These are phyloP conservation scores for Lethocerus indicus DNA, from an alignment of 1,140 invertebrate genomes.

Conservation along the genomic window DNA sequence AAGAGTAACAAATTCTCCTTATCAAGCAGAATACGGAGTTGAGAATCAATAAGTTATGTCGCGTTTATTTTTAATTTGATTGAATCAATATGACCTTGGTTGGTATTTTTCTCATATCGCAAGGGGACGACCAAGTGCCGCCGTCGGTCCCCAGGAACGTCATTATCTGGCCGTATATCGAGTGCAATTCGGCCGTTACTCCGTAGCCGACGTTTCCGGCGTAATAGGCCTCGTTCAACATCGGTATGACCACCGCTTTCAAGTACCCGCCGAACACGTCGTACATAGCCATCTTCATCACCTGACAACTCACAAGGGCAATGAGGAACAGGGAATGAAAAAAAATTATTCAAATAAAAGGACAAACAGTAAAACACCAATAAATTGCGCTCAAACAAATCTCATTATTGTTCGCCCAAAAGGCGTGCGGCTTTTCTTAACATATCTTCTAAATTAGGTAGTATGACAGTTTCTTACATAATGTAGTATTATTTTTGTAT, in stretches of 20 bases:
- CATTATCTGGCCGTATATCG: slow-evolving; percentile 11
- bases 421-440: too few relatives aligned
- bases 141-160: slow-evolving; percentile 15
- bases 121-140: slow-evolving; percentile 11
- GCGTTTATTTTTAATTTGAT: neutral
- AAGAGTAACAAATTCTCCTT: too few relatives aligned
- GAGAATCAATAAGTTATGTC: neutral
- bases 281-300: slow-evolving; percentile 8
- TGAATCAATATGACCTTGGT: slow-evolving; percentile 6
- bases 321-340: too few relatives aligned
- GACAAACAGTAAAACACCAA: too few relatives aligned
- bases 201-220: slow-evolving; percentile 16
- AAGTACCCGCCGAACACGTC: slow-evolving; percentile 18
- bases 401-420: too few relatives aligned
- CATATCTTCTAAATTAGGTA: too few relatives aligned
- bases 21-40: neutral
- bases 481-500: too few relatives aligned
- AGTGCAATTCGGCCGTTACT: slow-evolving; percentile 7
- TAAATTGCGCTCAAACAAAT: too few relatives aligned
- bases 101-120: slow-evolving; percentile 10
- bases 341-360: too few relatives aligned
- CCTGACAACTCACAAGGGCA: neutral
- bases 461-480: too few relatives aligned
- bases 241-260: slow-evolving; percentile 13
- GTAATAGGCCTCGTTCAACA: slow-evolving; percentile 17